phyloP scores from a whole-genome alignment of 2,797 vertebrate species.

The Phoeniculus purpureus region DNA sequence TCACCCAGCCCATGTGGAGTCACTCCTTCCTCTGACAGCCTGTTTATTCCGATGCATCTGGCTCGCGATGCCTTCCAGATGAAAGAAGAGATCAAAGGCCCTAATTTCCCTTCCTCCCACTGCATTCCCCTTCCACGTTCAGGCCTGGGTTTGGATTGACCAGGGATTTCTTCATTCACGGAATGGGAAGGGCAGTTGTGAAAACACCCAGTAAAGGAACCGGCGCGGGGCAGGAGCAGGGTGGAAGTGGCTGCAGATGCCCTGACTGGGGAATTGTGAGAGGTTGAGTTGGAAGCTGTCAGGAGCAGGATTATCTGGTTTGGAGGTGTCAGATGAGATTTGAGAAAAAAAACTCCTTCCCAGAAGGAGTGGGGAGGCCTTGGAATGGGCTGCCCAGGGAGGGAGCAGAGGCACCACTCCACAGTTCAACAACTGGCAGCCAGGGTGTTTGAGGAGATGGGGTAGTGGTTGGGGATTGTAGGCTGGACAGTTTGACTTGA shows the following conservation, averaged over 20 bases:
- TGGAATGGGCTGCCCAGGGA: too few relatives aligned
- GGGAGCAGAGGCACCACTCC: too few relatives aligned
- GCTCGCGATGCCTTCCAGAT: constrained; percentile 32
- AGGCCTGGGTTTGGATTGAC: not conserved
- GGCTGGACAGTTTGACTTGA: too few relatives aligned
- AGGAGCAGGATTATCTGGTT: not conserved
- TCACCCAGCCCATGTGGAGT: not conserved
- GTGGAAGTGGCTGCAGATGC: not conserved
- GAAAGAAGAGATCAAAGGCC: constrained; percentile 43
- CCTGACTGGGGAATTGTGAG: not conserved
- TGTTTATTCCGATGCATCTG: constrained; percentile 47
- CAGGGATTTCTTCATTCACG: not conserved
- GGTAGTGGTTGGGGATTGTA: too few relatives aligned
- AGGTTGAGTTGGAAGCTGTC: not conserved
- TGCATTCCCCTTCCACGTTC: not conserved
- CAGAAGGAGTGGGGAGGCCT: too few relatives aligned
- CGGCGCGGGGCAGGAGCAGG: not conserved
- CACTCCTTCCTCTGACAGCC: constrained; percentile 14
- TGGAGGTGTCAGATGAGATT: not conserved
- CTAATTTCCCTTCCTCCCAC: not conserved
- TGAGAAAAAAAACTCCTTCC: too few relatives aligned
- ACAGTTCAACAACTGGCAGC: too few relatives aligned
- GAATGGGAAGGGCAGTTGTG: not conserved
- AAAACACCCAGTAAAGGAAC: not conserved
- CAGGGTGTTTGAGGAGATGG: too few relatives aligned